phyloP scores from a whole-genome alignment of 1,140 invertebrate genomes.

The Diprion similis region DNA sequence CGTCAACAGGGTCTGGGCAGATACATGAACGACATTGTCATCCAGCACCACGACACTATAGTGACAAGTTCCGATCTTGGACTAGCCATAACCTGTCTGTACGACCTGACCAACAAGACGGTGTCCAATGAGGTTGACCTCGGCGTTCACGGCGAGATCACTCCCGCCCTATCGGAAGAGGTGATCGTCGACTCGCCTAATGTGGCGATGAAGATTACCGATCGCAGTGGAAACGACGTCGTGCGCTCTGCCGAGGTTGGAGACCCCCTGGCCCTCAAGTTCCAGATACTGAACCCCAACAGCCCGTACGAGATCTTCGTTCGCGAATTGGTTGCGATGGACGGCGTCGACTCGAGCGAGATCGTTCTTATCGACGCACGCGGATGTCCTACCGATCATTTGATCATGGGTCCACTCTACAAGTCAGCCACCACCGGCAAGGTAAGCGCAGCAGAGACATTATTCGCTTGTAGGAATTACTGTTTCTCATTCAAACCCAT shows the following conservation, averaged over 20 bases:
- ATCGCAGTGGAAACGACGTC: constrained; percentile 79
- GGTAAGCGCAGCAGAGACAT: constrained; percentile 59
- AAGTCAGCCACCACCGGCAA: constrained; percentile 80
- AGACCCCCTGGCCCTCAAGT: constrained; percentile 87
- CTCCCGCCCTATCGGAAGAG: constrained; percentile 79
- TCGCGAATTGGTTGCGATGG: constrained; percentile 91
- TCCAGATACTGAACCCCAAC: constrained; percentile 90
- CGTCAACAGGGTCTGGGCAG: constrained; percentile 83
- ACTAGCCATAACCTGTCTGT: constrained; percentile 90
- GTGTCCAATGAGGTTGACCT: constrained; percentile 91
- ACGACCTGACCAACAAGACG: constrained; percentile 92
- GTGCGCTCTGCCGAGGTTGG: constrained; percentile 86
- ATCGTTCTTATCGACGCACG: constrained; percentile 91
- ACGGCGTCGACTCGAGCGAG: constrained; percentile 90
- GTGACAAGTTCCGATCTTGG: constrained; percentile 93
- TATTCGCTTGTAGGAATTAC: neutral
- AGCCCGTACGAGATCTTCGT: constrained; percentile 96
- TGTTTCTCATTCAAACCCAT: no score
- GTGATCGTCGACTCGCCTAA: constrained; percentile 92
- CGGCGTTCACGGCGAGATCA: constrained; percentile 85
- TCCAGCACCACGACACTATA: constrained; percentile 94
- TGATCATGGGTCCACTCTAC: constrained; percentile 90
- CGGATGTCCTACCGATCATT: constrained; percentile 91
- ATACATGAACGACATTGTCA: constrained; percentile 88
- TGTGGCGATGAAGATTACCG: constrained; percentile 94